phyloP scores from a whole-genome alignment of 92 coral and sea anemone species.

The Zoanthus gigantus region DNA sequence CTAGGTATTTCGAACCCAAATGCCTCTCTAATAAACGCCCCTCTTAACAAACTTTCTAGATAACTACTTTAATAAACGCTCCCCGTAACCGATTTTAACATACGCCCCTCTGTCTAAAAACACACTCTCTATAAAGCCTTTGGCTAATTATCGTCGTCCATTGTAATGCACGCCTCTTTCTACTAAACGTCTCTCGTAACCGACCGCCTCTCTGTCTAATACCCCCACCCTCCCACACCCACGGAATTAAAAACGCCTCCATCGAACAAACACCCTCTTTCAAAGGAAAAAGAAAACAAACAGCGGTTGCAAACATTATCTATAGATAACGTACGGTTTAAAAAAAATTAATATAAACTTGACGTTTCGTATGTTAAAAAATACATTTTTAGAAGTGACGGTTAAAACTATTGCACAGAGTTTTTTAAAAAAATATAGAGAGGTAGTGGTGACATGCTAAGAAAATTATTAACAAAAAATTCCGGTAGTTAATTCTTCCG shows the following conservation, averaged over 20 bases:
- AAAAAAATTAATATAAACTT: too few relatives aligned
- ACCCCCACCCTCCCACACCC: conserved; percentile 11
- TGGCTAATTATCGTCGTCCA: neutral
- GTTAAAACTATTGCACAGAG: too few relatives aligned
- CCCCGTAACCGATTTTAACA: neutral
- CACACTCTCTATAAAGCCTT: conserved; percentile 10
- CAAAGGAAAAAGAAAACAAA: too few relatives aligned
- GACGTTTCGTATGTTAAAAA: too few relatives aligned
- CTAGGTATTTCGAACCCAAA: neutral
- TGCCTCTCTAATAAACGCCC: neutral
- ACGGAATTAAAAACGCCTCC: conserved; percentile 29
- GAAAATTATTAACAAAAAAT: too few relatives aligned
- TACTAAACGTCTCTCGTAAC: conserved; percentile 32
- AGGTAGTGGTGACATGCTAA: too few relatives aligned
- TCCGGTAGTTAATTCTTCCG: too few relatives aligned
- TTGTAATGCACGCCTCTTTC: neutral
- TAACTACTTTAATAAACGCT: conserved; percentile 1
- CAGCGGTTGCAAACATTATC: neutral
- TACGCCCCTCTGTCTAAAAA: neutral
- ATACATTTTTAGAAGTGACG: too few relatives aligned
- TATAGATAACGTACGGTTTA: too few relatives aligned
- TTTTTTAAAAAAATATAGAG: too few relatives aligned
- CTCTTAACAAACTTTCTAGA: neutral
- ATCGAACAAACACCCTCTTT: conserved; percentile 29
- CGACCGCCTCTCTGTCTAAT: conserved; percentile 30